phyloP scores from a whole-genome alignment of 1,140 invertebrate species.

The Matsumurasca onukii region DNA sequence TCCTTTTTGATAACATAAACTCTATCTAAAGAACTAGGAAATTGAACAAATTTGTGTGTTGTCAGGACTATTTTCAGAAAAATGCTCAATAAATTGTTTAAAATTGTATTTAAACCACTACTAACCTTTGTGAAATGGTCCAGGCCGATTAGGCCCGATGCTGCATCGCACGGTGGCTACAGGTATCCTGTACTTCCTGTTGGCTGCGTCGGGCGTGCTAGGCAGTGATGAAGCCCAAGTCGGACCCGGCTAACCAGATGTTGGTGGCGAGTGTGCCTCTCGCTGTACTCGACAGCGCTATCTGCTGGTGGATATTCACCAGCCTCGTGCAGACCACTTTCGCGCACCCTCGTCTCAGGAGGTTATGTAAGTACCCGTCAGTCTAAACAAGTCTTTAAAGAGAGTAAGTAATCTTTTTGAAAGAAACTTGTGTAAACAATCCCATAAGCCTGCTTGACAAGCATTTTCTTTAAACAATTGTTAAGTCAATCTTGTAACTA shows the following conservation, averaged over 20 bases:
- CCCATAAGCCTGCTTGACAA: no score
- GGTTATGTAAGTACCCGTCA: no score
- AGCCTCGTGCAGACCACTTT: conserved; percentile 87
- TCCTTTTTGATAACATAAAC: no score
- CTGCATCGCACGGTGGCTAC: conserved; percentile 83
- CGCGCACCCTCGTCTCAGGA: conserved; percentile 77
- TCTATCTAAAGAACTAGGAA: not conserved
- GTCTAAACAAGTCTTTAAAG: no score
- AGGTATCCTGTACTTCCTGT: conserved; percentile 76
- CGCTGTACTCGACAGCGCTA: conserved; percentile 68
- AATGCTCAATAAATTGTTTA: not conserved
- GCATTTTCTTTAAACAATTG: no score
- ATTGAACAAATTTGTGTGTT: not conserved
- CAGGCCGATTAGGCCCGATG: conserved; percentile 81
- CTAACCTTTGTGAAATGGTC: not conserved
- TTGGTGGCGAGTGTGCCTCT: conserved; percentile 73
- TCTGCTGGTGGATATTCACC: conserved; percentile 85
- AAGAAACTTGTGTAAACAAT: no score
- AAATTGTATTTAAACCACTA: not conserved
- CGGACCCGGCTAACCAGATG: conserved; percentile 63
- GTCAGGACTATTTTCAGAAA: no score
- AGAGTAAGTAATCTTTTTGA: no score
- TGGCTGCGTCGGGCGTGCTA: conserved; percentile 78
- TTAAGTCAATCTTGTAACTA: no score
- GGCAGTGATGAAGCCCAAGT: conserved; percentile 67